Base-by-base conservation (phyloP, 2,113 vertebrate species). In the Phodopus roborovskii region DNA sequence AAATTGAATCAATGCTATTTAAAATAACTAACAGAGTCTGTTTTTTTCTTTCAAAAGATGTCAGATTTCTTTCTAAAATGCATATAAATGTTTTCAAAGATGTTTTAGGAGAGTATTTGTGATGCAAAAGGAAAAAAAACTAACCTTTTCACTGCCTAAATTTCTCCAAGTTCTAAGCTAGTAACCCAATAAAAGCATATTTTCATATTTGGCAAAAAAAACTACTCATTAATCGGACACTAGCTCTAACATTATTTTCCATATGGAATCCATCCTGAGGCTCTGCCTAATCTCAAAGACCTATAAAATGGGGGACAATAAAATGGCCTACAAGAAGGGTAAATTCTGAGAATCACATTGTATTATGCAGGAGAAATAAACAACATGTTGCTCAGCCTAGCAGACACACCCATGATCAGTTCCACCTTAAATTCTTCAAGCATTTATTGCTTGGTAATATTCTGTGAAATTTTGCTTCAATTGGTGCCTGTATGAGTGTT, bases 121-220 rank as follows among this genome's bases (percentile, higher is more conserved):
- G 60, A 90, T 83, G 16, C n/a, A 95, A 96, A 66, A 62, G 83
- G 91, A 83, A 93, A 90, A 33, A 90, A 53, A 93, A 95, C 91
- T 56, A 84, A 86, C 42, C 77, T 90, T 96, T 9, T 88, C 30
- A 39, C 33, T 82, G 39, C 39, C 9, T 89, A 68, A 20, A 39
- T 60, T 92, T 95, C 56, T n/a, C n/a, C 56, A 26, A 19, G 50
- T 64, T 5, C 70, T 71, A 33, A 91, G 66, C 91, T 92, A 90
- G 36, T 11, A 94, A 82, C 64, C n/a, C 95, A 90, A 42, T 88
- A 93, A 73, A 94, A 39, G 62, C 19, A 53, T 20, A 42, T 84
- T 88, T 90, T 77, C 77, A 84, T 88, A 11, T 48, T 95, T 28
- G 89, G 77, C 19, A 16, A 89, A 85, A n/a, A n/a, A n/a, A n/a